Base-by-base conservation (phyloP, 2,888 invertebrate genomes). In the Pheosia gnoma region DNA sequence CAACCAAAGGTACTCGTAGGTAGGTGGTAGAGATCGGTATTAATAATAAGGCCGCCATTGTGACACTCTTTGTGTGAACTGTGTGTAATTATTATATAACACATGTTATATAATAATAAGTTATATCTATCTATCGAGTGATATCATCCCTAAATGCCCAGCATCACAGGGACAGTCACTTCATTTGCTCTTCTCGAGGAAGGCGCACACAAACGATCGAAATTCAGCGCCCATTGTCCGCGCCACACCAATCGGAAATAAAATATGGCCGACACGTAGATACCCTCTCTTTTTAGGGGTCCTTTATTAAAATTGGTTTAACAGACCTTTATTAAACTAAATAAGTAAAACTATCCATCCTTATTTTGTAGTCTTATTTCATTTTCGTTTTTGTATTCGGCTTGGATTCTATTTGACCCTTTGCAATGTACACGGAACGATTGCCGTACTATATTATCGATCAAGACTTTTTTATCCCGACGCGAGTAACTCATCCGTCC, bases 231-330 rank as follows among this genome's bases (percentile, higher is more conserved):
- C 38, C 13, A 55, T 55, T 55, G 55, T 55, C 55, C 38, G 55
- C 7, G 55, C 39, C 39, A 38, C 39, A 39, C 55, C 39, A 55
- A 39, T 55, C 55, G 55, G 55, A 55, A 55, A 13, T 55, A 55
- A 55, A 55, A 55, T 55, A 55, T 55, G 55, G 55, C 55, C 8
- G 39, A 7, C 55, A 55, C 55, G 53, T 54, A 37, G 53, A 54
- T 54, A 54, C 4, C 13, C 13, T 2, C 10, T 10, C 10, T 54
- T 52, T 54, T 38, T 54, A 54, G 53, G 10, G 10, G 38, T 54
- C 53, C 53, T 8, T 25, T 25, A 52, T 25, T 8, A 8, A 4
- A 52, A 36, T 52, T 5, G 13, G 25, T 25, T 25, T 25, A 25
- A 25, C 25, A 25, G 25, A 25, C 25, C 25, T 25, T 25, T 25